Percentiles rank a stretch among this genome's conserved stretches.
These are phyloP conservation scores for Ceyx cyanopectus DNA, from an alignment of 2,113 vertebrate species.

Conservation along the genomic window DNA sequence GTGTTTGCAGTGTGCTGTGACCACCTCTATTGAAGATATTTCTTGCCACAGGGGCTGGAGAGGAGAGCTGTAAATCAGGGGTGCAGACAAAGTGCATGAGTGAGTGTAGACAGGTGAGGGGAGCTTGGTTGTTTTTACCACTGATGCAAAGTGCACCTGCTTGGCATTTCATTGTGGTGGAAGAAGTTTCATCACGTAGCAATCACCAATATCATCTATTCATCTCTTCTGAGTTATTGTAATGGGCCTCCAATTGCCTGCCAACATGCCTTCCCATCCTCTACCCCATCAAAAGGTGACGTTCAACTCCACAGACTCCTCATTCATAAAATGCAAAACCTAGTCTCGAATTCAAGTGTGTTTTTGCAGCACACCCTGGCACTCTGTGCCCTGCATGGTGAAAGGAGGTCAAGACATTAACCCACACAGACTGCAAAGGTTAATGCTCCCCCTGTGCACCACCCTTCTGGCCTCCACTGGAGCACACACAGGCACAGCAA, in stretches of 20 bases:
- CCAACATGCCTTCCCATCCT: neutral
- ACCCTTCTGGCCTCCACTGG: neutral
- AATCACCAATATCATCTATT: neutral
- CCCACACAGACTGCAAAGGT: neutral
- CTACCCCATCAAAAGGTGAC: neutral
- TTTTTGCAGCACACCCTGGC: neutral
- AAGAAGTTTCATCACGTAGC: neutral
- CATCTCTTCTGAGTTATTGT: neutral
- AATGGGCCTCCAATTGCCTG: neutral
- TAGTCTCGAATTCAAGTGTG: neutral
- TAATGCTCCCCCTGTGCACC: no score
- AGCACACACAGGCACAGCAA: neutral
- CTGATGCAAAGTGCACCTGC: neutral
- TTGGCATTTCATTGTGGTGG: neutral
- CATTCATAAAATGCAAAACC: neutral
- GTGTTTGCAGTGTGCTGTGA: neutral
- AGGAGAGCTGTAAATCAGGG: neutral
- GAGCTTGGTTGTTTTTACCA: neutral
- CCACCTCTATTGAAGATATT: neutral
- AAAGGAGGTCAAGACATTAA: neutral
- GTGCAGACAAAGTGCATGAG: neutral
- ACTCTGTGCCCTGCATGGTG: accelerated
- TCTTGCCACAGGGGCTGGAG: neutral
- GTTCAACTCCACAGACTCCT: neutral
- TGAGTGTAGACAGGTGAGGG: accelerated